Evolutionary conservation across 2,113 vertebrate species (phyloP), one percentile per base, ranked within the genome.

Genomic region (Calidris pugnax): DNA sequence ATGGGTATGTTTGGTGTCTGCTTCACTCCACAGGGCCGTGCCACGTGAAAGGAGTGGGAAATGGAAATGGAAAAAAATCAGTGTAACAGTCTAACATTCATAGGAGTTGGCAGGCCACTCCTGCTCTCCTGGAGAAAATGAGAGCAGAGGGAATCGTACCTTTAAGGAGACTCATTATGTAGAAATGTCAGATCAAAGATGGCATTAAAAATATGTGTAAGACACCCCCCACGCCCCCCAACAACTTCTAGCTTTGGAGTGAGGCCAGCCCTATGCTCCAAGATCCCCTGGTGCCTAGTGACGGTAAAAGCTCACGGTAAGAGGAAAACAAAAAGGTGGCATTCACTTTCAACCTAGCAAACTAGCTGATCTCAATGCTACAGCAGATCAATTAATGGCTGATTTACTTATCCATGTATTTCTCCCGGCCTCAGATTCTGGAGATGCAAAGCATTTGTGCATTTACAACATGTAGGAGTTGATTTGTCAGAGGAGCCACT

Each of bases 201-300:
- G 6, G 8, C 14, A 35, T 30, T 14, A 68, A 60, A 6, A 9
- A 93, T 77, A 77, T 41, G 13, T 16, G 19, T 60, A 37, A 37
- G 43, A 45, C 4, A 1, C 4, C 5, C 9, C 8, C 28, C 28
- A 6, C 16, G 2, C 7, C 14, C 27, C 53, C 14, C 51, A 26
- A 27, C 5, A 2, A 1, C 7, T 24, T 53, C 13, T 23, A 45
- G 21, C 37, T 92, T 90, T 80, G 37, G 50, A 63, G 15, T 33
- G n/a, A 81, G 41, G 57, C 14, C 32, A 89, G 28, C 18, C 3
- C 1, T 41, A 14, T 59, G 64, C 14, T 74, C 9, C 63, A 67
- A 66, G 64, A 16, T 28, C 32, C 55, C 22, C 9, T 12, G 22
- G 56, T 30, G 26, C 21, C 41, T 39, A 9, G 10, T 6, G 22